These are phyloP conservation scores for Cebidichthys violaceus DNA, from an alignment of 2,113 vertebrate genomes.

Conservation along the genomic window DNA sequence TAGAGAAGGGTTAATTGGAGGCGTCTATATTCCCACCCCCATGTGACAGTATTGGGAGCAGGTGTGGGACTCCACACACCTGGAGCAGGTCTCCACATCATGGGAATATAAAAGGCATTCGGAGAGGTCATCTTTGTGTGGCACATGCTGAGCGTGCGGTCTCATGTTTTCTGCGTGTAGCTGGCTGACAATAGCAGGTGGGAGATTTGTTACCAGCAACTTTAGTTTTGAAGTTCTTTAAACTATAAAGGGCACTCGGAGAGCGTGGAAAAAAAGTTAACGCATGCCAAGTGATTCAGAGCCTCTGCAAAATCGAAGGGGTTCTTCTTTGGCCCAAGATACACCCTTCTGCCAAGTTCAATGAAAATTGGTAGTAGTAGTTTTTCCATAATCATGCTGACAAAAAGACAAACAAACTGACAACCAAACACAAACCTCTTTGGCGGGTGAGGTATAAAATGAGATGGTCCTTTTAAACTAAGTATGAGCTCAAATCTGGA, in stretches of 20 bases:
- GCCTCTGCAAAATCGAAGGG: not conserved
- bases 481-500: not conserved
- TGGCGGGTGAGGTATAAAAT: not conserved
- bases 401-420: not conserved
- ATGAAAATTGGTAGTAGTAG: not conserved
- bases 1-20: not conserved
- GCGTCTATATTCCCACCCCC: not conserved
- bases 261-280: not conserved
- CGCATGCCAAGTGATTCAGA: not conserved
- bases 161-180: not conserved
- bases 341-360: not conserved
- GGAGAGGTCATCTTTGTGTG: not conserved
- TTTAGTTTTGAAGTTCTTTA: not conserved
- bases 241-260: not conserved
- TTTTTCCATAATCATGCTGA: not conserved
- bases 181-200: not conserved
- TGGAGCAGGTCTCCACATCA: too few relatives aligned
- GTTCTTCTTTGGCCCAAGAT: not conserved
- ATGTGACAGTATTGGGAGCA: not conserved
- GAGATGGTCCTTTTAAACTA: not conserved
- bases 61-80: not conserved
- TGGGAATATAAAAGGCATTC: not conserved
- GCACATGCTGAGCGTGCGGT: too few relatives aligned
- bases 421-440: not conserved
- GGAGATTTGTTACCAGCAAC: not conserved